Percentiles rank a stretch among this genome's conserved stretches.
These are phyloP conservation scores for Carcinoscorpius rotundicauda DNA, from an alignment of 1,140 invertebrate species.

Conservation along the genomic window DNA sequence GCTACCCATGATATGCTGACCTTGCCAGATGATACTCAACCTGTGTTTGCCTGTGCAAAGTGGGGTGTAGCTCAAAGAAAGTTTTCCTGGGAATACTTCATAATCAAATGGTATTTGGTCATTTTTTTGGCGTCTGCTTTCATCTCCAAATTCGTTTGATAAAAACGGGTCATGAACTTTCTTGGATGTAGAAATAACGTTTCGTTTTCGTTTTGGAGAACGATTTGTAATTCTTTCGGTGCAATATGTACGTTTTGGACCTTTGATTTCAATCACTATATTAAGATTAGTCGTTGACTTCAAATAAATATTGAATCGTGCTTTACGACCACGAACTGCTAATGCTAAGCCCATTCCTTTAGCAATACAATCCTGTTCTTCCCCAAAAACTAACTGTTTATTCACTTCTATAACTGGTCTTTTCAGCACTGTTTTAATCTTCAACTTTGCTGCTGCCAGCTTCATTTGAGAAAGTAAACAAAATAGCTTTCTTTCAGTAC, in stretches of 20 bases:
- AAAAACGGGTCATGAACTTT: too few relatives aligned
- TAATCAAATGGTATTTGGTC: conserved; percentile 22
- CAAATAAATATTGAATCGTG: conserved; percentile 22
- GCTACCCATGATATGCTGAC: conserved; percentile 21
- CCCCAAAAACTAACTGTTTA: not conserved
- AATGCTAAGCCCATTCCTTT: conserved; percentile 25
- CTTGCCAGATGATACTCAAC: conserved; percentile 20
- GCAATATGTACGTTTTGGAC: conserved; percentile 16
- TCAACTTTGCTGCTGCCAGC: not conserved
- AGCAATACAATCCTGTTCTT: conserved; percentile 14
- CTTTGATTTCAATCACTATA: conserved; percentile 24
- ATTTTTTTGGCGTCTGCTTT: too few relatives aligned
- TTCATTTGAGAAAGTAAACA: conserved; percentile 19
- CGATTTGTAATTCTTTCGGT: conserved; percentile 19
- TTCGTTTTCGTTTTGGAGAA: conserved; percentile 13
- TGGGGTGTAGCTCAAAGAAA: conserved; percentile 21
- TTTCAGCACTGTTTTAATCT: not conserved
- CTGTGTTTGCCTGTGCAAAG: conserved; percentile 14
- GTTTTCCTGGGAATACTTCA: conserved; percentile 17
- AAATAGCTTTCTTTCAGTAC: conserved; percentile 12
- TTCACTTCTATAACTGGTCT: not conserved
- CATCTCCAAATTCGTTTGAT: too few relatives aligned
- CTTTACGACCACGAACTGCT: conserved; percentile 18
- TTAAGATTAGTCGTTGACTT: conserved; percentile 13
- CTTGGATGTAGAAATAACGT: too few relatives aligned